Evolutionary conservation across 2,113 vertebrate species (phyloP), one percentile per base, ranked within the genome.

Genomic region (zebrafish (Danio rerio)): DNA sequence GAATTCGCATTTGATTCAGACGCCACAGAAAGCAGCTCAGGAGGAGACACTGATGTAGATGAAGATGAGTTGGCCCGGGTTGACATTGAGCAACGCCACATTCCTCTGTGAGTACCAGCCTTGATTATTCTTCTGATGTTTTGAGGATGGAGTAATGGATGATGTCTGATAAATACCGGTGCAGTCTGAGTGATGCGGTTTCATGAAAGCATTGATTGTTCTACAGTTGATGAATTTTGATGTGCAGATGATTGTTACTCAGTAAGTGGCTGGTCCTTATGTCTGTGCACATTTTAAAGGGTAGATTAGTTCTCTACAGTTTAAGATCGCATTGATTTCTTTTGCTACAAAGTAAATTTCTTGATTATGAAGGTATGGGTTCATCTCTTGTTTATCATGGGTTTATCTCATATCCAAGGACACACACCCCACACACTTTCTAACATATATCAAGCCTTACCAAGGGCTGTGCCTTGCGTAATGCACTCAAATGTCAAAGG

Each of bases 1-100:
- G 98, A 99, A 86, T 93, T 90, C 50, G 96, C 97, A 0, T 99
- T 99, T 66, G 98, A 98, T 93, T 99, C 98, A 0, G 98, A 99
- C 69, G 95, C 95, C 83, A 99, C 97, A 0, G 98, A 99, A 88
- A 99, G 98, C 91, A 99, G 98, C 89, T 99, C 98, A 0, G 98
- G 98, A 50, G 98, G 98, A 52, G 98, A 99, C 88, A 96, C 97
- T 40, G 98, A 99, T 43, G 91, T 98, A 43, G 98, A 99, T 83
- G 97, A 99, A 50, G 98, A 99, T 77, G 96, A 98, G 90, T 91
- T 98, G 85, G 91, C 92, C 88, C 94, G 95, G 89, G 96, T 94
- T 80, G 96, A 98, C 89, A 90, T 95, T 18, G 96, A 96, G 81
- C 97, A 98, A 74, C 94, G 94, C 62, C 96, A 98, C 2, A 90